Evolutionary conservation across 2,797 vertebrate species (phyloP).

Genomic region (Lemur catta): DNA sequence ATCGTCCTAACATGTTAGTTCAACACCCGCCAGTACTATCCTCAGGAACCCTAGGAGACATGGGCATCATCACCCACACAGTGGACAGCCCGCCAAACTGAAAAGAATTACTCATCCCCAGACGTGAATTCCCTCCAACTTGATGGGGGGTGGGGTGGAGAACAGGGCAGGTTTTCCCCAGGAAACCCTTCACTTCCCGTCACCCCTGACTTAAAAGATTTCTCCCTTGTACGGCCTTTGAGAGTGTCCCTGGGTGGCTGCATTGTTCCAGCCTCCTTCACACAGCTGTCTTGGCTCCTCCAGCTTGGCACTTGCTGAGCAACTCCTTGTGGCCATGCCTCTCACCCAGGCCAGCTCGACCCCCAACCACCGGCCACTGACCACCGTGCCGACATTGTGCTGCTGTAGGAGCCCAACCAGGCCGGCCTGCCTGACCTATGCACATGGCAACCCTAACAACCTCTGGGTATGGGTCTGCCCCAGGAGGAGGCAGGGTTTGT

Average conservation of each 20-base stretch:
- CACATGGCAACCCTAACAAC: not conserved
- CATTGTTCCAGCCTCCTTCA: not conserved
- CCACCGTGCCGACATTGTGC: not conserved
- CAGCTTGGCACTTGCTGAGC: not conserved
- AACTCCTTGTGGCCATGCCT: not conserved
- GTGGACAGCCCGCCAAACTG: not conserved
- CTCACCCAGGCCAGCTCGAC: not conserved
- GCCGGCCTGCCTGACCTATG: not conserved
- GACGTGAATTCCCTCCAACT: not conserved
- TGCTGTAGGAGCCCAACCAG: too few relatives aligned
- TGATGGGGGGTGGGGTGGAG: too few relatives aligned
- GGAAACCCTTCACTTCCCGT: not conserved
- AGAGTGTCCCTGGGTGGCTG: not conserved
- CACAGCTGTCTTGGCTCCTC: slow-evolving; percentile 11
- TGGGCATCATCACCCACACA: not conserved
- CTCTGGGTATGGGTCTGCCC: not conserved
- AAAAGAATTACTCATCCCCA: not conserved
- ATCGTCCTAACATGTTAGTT: not conserved
- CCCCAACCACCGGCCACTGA: not conserved
- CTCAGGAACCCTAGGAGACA: slow-evolving; percentile 1
- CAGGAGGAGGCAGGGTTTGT: not conserved
- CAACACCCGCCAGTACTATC: not conserved
- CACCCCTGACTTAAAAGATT: not conserved
- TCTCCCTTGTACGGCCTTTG: not conserved
- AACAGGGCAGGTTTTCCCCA: not conserved